Evolutionary conservation across 1,140 invertebrate species (phyloP).

Genomic region (Aphelenchoides fujianensis): DNA sequence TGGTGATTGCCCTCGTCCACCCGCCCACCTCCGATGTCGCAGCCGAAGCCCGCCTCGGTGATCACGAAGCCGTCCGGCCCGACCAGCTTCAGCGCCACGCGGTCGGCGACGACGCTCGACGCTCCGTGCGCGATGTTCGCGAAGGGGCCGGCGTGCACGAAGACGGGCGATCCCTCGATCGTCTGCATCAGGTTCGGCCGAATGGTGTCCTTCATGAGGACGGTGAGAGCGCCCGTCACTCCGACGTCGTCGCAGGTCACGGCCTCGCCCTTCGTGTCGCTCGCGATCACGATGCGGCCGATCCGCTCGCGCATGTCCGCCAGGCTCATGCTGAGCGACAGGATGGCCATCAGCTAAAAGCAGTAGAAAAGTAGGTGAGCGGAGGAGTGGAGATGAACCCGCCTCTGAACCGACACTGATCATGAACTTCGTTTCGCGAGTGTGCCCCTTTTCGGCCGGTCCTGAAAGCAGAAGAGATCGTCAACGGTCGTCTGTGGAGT

Average conservation of each 20-base stretch:
- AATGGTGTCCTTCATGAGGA: conserved; percentile 88
- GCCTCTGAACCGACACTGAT: conserved; percentile 90
- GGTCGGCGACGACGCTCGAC: conserved; percentile 90
- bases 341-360: conserved; percentile 83
- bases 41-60: conserved; percentile 96
- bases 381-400: too few relatives aligned
- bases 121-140: conserved; percentile 90
- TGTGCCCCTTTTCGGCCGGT: conserved; percentile 84
- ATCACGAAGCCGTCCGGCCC: conserved; percentile 85
- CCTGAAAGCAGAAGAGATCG: background rate
- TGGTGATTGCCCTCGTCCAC: too few relatives aligned
- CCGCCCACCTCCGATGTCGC: conserved; percentile 91
- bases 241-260: conserved; percentile 91
- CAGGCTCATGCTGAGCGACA: conserved; percentile 68
- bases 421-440: conserved; percentile 76
- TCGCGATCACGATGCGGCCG: conserved; percentile 86
- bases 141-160: conserved; percentile 90
- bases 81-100: conserved; percentile 88
- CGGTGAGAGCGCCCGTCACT: conserved; percentile 80
- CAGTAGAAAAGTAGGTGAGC: too few relatives aligned
- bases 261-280: conserved; percentile 76
- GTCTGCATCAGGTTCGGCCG: conserved; percentile 96
- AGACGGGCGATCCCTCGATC: conserved; percentile 79
- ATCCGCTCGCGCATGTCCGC: conserved; percentile 84
- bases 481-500: too few relatives aligned